Conservation (phyloP, 2,797 vertebrate species). For the Gymnoscopelus braueri region DNA sequence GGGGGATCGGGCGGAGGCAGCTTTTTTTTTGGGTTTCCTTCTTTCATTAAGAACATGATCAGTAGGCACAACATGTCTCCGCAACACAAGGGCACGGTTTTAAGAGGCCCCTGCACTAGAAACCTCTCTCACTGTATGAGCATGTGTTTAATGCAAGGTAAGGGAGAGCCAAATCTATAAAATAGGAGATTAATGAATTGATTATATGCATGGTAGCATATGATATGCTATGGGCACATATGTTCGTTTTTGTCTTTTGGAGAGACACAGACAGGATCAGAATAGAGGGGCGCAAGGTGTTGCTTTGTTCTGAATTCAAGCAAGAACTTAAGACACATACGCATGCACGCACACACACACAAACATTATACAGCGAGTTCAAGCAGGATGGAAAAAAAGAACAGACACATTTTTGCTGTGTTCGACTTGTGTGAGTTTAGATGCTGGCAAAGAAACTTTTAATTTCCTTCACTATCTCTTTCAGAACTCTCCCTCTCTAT, state of each 20-base stretch:
- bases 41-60: conserved; percentile 75
- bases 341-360: conserved; percentile 5
- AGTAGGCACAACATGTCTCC: conserved; percentile 71
- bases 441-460: conserved; percentile 42
- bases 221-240: too few relatives aligned
- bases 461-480: conserved; percentile 42
- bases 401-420: conserved; percentile 35
- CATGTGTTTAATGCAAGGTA: conserved; percentile 3
- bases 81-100: conserved; percentile 60
- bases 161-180: neutral
- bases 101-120: conserved; percentile 56
- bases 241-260: too few relatives aligned
- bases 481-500: conserved; percentile 30
- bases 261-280: too few relatives aligned
- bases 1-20: conserved; percentile 43
- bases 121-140: conserved; percentile 51
- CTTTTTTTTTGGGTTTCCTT: conserved; percentile 55
- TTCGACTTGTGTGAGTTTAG: conserved; percentile 51
- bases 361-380: conserved; percentile 1
- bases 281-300: too few relatives aligned
- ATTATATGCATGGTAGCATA: too few relatives aligned
- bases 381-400: conserved; percentile 19
- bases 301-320: conserved; percentile 29
- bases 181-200: too few relatives aligned
- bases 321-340: conserved; percentile 45